These are phyloP conservation scores for Creontiades dilutus DNA, from an alignment of 2,888 invertebrate species.

Conservation along the genomic window DNA sequence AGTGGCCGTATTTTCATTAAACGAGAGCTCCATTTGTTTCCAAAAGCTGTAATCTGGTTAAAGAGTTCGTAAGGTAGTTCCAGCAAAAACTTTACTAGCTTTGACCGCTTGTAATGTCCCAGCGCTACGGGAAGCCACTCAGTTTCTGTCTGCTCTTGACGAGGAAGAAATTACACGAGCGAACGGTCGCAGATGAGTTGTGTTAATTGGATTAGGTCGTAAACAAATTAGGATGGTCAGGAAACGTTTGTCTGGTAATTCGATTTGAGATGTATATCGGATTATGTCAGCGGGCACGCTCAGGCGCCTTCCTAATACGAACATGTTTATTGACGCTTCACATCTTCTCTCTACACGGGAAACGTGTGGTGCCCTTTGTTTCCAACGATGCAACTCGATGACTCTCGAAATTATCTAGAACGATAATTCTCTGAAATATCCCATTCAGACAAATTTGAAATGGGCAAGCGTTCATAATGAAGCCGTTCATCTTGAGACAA, in stretches of 20 bases:
- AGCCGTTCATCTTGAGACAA: too few relatives aligned
- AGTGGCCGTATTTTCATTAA: neutral
- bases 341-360: neutral
- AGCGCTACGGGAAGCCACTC: neutral
- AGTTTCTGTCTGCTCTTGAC: neutral
- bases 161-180: neutral
- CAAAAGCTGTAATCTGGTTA: conserved; percentile 12
- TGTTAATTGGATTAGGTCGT: neutral
- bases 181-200: neutral
- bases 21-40: neutral
- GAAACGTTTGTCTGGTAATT: neutral
- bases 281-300: neutral
- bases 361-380: too few relatives aligned
- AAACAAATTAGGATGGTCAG: conserved; percentile 6
- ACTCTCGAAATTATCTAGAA: too few relatives aligned
- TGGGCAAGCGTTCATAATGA: neutral
- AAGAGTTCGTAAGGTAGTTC: conserved; percentile 20
- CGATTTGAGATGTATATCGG: neutral
- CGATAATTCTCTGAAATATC: too few relatives aligned
- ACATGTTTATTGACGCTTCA: neutral
- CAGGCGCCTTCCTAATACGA: neutral
- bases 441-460: neutral
- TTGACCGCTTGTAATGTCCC: neutral
- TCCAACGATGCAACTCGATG: too few relatives aligned
- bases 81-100: neutral